phyloP scores from a whole-genome alignment of 2,888 invertebrate genomes.

The Sepioteuthis lessoniana region DNA sequence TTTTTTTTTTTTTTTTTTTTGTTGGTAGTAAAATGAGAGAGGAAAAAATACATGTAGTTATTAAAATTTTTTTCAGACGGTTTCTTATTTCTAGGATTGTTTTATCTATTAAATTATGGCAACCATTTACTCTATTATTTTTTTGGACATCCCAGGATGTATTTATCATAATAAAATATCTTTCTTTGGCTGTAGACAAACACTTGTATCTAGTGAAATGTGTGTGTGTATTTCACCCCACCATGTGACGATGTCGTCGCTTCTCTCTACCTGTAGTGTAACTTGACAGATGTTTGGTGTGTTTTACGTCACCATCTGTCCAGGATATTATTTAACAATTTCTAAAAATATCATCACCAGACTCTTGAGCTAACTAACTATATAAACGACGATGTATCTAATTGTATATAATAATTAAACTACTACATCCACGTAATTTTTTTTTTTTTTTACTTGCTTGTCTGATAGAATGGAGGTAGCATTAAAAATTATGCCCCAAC shows the following conservation, averaged over 20 bases:
- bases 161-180: too few relatives aligned
- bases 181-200: neutral
- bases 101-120: too few relatives aligned
- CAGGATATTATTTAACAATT: neutral
- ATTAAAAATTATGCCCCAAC: neutral
- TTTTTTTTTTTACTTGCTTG: neutral
- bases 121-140: too few relatives aligned
- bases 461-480: neutral
- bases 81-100: too few relatives aligned
- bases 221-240: neutral
- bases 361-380: neutral
- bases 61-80: too few relatives aligned
- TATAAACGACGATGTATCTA: neutral
- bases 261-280: neutral
- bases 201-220: neutral
- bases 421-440: neutral
- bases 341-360: neutral
- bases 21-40: neutral
- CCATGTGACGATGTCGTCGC: neutral
- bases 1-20: neutral
- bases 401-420: conserved; percentile 7
- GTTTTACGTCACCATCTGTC: neutral
- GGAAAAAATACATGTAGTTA: too few relatives aligned
- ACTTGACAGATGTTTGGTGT: neutral
- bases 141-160: too few relatives aligned